Evolutionary conservation across 2,888 invertebrate species (phyloP), one percentile per base, ranked within the genome.

Genomic region (Ornithoptera priamus): DNA sequence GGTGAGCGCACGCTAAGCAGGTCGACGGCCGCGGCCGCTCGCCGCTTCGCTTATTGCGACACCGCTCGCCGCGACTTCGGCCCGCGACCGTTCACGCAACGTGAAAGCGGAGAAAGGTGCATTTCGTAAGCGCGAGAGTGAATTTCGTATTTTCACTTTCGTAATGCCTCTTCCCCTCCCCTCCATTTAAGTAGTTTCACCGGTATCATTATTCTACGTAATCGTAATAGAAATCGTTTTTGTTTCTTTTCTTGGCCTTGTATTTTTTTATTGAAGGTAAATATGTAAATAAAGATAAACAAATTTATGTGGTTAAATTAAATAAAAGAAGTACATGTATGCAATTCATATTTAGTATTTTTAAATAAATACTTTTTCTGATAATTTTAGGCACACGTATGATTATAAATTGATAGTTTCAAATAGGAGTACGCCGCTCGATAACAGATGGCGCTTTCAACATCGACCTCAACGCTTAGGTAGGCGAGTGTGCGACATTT

Each of bases 1-100:
- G 92, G 94, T 94, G 94, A 94, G 93, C 94, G 94, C 94, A 92
- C 93, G 92, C 88, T 93, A 94, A 94, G 93, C 94, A 89, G 94
- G 94, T 94, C 94, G 94, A 89, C 93, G 94, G 90, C 93, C 94
- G 94, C 91, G 89, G 81, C 80, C 77, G 80, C 76, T 78, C 80
- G 79, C 79, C 77, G 81, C 81, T 80, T 78, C 77, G 81, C 81
- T 80, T 77, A 79, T 86, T 87, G 90, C 89, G 85, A 87, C 89
- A 86, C 75, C 80, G 76, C 72, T 72, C 64, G 72, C 74, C 74
- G 72, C 76, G 71, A 74, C 76, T 72, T 70, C 72, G 70, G 74
- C 74, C 75, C 78, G 80, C 78, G 76, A 76, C 69, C 79, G 87
- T 62, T 58, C 62, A 62, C 69, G 65, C 69, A 65, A 70, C 66